phyloP scores from a whole-genome alignment of 2,797 vertebrate species.

The Sylvia borin region DNA sequence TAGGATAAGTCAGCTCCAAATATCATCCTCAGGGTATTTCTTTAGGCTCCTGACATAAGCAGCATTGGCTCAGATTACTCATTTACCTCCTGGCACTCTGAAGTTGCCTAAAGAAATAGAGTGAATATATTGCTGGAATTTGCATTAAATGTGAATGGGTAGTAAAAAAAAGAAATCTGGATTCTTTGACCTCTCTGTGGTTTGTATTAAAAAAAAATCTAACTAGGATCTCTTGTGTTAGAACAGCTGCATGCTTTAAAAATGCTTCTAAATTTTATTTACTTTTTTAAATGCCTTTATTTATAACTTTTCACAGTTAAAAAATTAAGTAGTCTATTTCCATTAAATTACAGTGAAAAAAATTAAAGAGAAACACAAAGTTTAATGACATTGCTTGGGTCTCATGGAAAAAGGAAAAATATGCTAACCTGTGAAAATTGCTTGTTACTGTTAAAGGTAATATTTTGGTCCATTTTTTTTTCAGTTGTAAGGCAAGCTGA shows the following conservation, averaged over 20 bases:
- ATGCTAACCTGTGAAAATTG: neutral
- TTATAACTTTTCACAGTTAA: conserved; percentile 17
- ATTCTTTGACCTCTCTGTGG: conserved; percentile 47
- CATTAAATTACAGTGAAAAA: neutral
- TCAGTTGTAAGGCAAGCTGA: conserved; percentile 42
- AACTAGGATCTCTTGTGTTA: neutral
- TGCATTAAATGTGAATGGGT: conserved; percentile 41
- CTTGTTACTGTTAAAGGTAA: conserved; percentile 5
- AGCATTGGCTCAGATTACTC: conserved; percentile 41
- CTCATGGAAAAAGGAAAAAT: neutral
- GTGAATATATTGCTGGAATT: conserved; percentile 49
- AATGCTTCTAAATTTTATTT: conserved; percentile 39
- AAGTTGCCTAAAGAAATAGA: conserved; percentile 42
- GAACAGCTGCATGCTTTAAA: conserved; percentile 55
- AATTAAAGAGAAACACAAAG: neutral
- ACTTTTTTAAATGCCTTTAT: conserved; percentile 20
- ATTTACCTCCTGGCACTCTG: conserved; percentile 52
- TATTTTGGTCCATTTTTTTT: conserved; percentile 35
- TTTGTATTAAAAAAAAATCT: conserved; percentile 12
- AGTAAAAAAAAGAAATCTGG: conserved; percentile 13
- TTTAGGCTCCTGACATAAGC: conserved; percentile 5
- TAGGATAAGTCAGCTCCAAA: neutral
- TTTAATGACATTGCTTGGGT: neutral
- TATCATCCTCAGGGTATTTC: conserved; percentile 9
- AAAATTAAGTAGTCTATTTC: conserved; percentile 38